These are phyloP conservation scores for Gymnorhina tibicen DNA, from an alignment of 2,113 vertebrate genomes.

Conservation along the genomic window DNA sequence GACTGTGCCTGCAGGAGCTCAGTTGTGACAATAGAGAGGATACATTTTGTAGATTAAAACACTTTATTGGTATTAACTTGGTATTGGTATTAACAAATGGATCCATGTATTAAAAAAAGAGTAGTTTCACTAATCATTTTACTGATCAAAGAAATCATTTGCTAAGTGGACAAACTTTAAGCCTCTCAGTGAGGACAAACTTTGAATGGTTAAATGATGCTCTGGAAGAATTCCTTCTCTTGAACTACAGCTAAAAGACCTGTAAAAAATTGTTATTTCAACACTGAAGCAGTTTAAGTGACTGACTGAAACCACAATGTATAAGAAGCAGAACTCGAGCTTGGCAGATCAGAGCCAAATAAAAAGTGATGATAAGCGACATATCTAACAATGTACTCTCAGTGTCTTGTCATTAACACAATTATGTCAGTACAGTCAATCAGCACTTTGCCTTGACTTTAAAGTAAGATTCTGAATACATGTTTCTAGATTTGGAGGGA, in stretches of 20 bases:
- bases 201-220: conserved; percentile 65
- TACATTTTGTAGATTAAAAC: conserved; percentile 55
- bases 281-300: conserved; percentile 70
- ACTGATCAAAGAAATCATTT: conserved; percentile 69
- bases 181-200: conserved; percentile 62
- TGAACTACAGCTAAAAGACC: conserved; percentile 70
- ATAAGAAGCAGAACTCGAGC: conserved; percentile 69
- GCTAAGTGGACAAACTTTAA: conserved; percentile 61
- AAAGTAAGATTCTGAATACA: conserved; percentile 61
- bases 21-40: background rate
- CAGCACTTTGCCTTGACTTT: conserved; percentile 76
- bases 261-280: conserved; percentile 69
- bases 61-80: conserved; percentile 54
- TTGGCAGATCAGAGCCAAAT: conserved; percentile 69
- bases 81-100: conserved; percentile 37
- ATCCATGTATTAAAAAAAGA: conserved; percentile 28
- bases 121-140: conserved; percentile 56
- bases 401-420: conserved; percentile 78
- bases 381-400: conserved; percentile 67
- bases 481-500: conserved; percentile 64
- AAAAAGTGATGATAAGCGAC: conserved; percentile 76
- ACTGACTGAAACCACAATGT: conserved; percentile 72
- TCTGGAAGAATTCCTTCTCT: conserved; percentile 51
- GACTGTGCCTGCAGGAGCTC: background rate
- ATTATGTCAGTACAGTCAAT: conserved; percentile 79